A percentile compares a stretch with the other conserved stretches of the same genome.
phyloP scores from a whole-genome alignment of 2,797 vertebrate species.

The Cryptoblepharus egeriae region DNA sequence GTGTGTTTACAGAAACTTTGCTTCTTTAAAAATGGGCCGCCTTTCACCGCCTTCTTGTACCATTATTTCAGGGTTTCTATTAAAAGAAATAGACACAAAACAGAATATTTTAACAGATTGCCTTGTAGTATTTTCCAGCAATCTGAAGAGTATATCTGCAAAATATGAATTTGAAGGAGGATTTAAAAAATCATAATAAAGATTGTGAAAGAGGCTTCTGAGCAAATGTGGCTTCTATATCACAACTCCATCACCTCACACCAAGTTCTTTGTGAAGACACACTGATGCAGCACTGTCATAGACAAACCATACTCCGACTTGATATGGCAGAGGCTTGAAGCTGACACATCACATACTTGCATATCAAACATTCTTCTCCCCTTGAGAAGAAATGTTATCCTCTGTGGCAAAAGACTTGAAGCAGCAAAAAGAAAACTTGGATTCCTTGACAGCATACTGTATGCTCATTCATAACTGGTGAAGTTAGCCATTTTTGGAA shows the following conservation, averaged over 20 bases:
- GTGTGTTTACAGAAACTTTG: no score
- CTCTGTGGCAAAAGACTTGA: background rate
- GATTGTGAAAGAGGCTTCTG: background rate
- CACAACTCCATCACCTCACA: background rate
- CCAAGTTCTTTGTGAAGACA: background rate
- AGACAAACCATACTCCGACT: background rate
- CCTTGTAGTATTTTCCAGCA: background rate
- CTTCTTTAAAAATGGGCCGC: background rate
- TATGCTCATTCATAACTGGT: background rate
- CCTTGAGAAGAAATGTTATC: background rate
- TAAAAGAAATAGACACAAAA: background rate
- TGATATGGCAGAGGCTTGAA: background rate
- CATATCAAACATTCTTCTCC: conserved; percentile 4
- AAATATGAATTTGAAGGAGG: background rate
- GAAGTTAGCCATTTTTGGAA: background rate
- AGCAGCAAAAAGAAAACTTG: background rate
- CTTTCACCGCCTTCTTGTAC: background rate
- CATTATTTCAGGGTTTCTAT: background rate
- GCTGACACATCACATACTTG: background rate
- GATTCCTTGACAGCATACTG: background rate
- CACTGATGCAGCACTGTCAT: background rate
- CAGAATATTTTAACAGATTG: background rate
- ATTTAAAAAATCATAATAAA: background rate
- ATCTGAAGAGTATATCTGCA: background rate
- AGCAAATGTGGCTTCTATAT: background rate